Percentiles rank a stretch among this genome's conserved stretches.
These are phyloP conservation scores for Xanthorhoe designata DNA, from an alignment of 2,888 invertebrate genomes.

Conservation along the genomic window DNA sequence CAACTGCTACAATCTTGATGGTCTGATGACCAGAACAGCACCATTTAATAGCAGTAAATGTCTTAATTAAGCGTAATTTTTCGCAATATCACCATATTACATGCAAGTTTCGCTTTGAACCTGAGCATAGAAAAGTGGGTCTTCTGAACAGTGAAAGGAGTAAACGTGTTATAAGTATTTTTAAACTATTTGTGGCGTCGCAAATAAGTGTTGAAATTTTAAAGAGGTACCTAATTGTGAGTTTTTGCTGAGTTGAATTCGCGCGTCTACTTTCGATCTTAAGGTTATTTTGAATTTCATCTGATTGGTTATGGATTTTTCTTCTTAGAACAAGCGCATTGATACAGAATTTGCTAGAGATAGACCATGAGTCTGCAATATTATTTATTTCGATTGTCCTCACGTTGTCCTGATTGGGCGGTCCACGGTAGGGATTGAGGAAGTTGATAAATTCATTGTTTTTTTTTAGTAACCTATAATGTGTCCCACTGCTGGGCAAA, in stretches of 20 bases:
- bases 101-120: slow-evolving; percentile 55
- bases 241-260: not conserved
- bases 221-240: not conserved
- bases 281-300: too few relatives aligned
- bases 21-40: slow-evolving; percentile 24
- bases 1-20: slow-evolving; percentile 22
- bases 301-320: too few relatives aligned
- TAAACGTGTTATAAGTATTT: slow-evolving; percentile 20
- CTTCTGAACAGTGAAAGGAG: slow-evolving; percentile 76
- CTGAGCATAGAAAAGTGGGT: slow-evolving; percentile 75
- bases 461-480: too few relatives aligned
- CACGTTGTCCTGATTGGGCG: too few relatives aligned
- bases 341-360: too few relatives aligned
- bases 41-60: slow-evolving; percentile 56
- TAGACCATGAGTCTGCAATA: too few relatives aligned
- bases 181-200: not conserved
- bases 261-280: too few relatives aligned
- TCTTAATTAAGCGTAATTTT: slow-evolving; percentile 68
- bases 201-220: not conserved
- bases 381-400: too few relatives aligned
- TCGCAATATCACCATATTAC: slow-evolving; percentile 58
- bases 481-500: too few relatives aligned
- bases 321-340: too few relatives aligned
- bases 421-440: too few relatives aligned
- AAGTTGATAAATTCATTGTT: too few relatives aligned